Percentiles rank a stretch among this genome's conserved stretches.
phyloP scores from a whole-genome alignment of 1,140 invertebrate genomes.

The Platyura marginata region DNA sequence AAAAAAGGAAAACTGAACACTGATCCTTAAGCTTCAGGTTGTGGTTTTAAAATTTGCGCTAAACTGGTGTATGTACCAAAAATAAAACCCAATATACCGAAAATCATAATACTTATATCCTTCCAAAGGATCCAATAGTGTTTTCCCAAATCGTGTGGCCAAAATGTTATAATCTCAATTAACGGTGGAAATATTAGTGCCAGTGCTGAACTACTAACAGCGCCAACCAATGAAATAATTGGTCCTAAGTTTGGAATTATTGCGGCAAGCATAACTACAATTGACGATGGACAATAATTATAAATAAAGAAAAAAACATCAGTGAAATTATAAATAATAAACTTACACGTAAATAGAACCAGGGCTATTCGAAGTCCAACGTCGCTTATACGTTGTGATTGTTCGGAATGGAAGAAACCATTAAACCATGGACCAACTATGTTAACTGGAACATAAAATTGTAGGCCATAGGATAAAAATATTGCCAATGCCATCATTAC shows the following conservation, averaged over 20 bases:
- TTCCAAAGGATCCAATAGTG: slow-evolving; percentile 46
- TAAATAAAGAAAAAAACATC: no score
- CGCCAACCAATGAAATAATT: slow-evolving; percentile 80
- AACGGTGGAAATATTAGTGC: slow-evolving; percentile 82
- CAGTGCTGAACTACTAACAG: slow-evolving; percentile 71
- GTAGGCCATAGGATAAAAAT: slow-evolving; percentile 72
- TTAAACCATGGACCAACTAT: slow-evolving; percentile 66
- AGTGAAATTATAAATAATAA: neutral
- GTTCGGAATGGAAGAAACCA: slow-evolving; percentile 35
- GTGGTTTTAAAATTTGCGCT: slow-evolving; percentile 34
- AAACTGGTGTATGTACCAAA: slow-evolving; percentile 65
- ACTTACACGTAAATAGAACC: slow-evolving; percentile 67
- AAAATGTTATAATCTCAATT: slow-evolving; percentile 72
- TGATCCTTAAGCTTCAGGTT: no score
- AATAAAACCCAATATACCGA: slow-evolving; percentile 55
- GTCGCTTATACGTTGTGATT: slow-evolving; percentile 40
- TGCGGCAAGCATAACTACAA: slow-evolving; percentile 61
- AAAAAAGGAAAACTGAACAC: no score
- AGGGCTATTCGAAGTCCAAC: slow-evolving; percentile 45
- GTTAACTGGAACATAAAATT: slow-evolving; percentile 83
- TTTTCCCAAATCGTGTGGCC: slow-evolving; percentile 40
- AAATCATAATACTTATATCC: slow-evolving; percentile 47
- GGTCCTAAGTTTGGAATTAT: slow-evolving; percentile 72
- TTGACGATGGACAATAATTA: neutral
- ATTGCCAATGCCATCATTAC: slow-evolving; percentile 71